Base-by-base conservation (phyloP, 2,797 vertebrate genomes). In the Sphaeramia orbicularis region DNA sequence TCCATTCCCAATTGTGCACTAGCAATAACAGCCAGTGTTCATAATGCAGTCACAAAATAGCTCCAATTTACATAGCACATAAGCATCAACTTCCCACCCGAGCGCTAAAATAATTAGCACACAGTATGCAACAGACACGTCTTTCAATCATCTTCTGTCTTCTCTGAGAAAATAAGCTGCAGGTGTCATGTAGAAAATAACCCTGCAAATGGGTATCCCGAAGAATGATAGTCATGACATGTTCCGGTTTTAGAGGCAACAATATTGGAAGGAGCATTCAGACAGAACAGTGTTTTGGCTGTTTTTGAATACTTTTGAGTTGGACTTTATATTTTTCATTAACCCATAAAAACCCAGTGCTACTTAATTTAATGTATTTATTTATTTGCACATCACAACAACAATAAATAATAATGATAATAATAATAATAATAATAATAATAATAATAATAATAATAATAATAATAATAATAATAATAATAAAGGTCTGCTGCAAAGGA, bases 61-160 rank as follows among this genome's bases (percentile, higher is more conserved):
- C 21, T 66, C 8, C 45, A 36, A 76, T 80, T 80, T 82, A 71
- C 78, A 81, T 64, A 43, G 37, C 47, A 57, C 52, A 40, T 41
- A 62, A 32, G 63, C 68, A 16, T 51, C 67, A 37, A 55, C 66
- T 52, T 72, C 71, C 7, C 21, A 74, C 59, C 40, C n/a, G 60
- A 60, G 71, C 62, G n/a, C 32, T 42, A 38, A 73, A 78, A 83
- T 83, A 72, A 84, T 84, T 80, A 83, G 65, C 55, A 63, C 37
- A 45, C 16, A 2, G 58, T 52, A 6, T 6, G 14, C 38, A 80
- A 76, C 70, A 79, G 41, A 59, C 42, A 51, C 7, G 41, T 78
- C 35, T 64, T 70, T 72, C 32, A 80, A 52, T 71, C 73, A 52
- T 36, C 32, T 48, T 77, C 68, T 40, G 54, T 71, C 59, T 64